These are phyloP conservation scores for Zootoca vivipara DNA, from an alignment of 2,113 vertebrate species.

Conservation along the genomic window DNA sequence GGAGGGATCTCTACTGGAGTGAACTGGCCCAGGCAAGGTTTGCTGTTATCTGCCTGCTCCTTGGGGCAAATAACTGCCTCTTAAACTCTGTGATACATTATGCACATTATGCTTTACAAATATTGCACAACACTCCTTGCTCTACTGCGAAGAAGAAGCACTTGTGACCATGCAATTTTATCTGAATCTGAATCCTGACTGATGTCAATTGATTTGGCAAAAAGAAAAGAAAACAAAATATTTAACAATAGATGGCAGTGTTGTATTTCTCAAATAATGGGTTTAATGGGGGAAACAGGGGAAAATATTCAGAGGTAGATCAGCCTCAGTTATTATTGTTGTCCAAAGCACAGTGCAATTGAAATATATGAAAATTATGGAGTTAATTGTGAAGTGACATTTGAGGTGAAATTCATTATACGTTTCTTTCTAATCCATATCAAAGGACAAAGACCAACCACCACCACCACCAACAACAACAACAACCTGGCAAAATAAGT, in stretches of 20 bases:
- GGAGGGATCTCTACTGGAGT: too few relatives aligned
- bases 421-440: conserved; percentile 3
- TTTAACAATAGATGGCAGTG: conserved; percentile 65
- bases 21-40: too few relatives aligned
- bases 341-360: conserved; percentile 32
- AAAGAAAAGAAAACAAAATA: not conserved
- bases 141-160: not conserved
- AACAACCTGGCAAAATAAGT: not conserved
- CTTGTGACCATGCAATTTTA: not conserved
- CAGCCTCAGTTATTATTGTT: conserved; percentile 23
- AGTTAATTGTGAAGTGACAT: not conserved
- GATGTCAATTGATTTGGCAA: not conserved
- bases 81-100: too few relatives aligned
- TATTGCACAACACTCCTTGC: not conserved
- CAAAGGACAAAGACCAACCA: not conserved
- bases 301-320: not conserved
- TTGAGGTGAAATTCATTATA: conserved; percentile 2
- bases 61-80: too few relatives aligned
- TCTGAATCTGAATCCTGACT: not conserved
- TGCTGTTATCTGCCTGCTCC: too few relatives aligned
- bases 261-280: conserved; percentile 38
- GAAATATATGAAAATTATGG: conserved; percentile 31
- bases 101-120: too few relatives aligned
- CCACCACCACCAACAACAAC: too few relatives aligned
- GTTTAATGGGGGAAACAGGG: not conserved